Base-by-base conservation (phyloP, 2,888 invertebrate genomes). In the Dicyrtomina minuta region DNA sequence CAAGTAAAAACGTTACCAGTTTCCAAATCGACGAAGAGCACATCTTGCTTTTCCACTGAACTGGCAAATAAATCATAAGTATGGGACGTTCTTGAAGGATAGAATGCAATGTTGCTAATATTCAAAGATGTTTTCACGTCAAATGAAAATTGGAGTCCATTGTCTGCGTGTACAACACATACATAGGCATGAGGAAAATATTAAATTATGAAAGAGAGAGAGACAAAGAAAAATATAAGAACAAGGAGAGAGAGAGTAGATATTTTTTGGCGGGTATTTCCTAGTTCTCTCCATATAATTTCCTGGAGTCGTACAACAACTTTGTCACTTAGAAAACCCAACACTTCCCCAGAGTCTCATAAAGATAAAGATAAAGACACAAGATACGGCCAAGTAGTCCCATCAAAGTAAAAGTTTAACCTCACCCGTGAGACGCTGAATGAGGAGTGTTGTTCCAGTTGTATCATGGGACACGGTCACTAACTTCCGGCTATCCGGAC, bases 51-150 rank as follows among this genome's bases (percentile, higher is more conserved):
- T 80, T 89, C 88, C 77, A 86, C 86, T 12, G 89, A 87, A 70
- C 87, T 88, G 66, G 90, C 88, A 79, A 88, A 90, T 51, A 90
- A 83, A 80, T 90, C 90, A 79, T 90, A 90, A 70, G 89, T 88
- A 79, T 89, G 88, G 24, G 87, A 88, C 2, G 86, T 86, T 79
- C 87, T 86, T 55, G 90, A 89, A 0, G 89, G 88, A 81, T 88
- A 89, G 81, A 90, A 90, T 4, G 89, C 87, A 65, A 89, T 85
- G 79, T 88, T 88, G 77, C 89, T 89, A 75, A 90, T 87, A 80
- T 88, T 88, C 72, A 90, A 82, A 6, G 88, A 88, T 10, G 90
- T 90, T 81, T 88, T 89, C 66, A 90, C 89, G 79, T 90, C 90
- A 81, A 89, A 90, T 41, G 86, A 84, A 79, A 89, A 89, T 76